A percentile compares a stretch with the other conserved stretches of the same genome.
These are phyloP conservation scores for Ectemnius cavifrons DNA, from an alignment of 2,888 invertebrate species.

Conservation along the genomic window DNA sequence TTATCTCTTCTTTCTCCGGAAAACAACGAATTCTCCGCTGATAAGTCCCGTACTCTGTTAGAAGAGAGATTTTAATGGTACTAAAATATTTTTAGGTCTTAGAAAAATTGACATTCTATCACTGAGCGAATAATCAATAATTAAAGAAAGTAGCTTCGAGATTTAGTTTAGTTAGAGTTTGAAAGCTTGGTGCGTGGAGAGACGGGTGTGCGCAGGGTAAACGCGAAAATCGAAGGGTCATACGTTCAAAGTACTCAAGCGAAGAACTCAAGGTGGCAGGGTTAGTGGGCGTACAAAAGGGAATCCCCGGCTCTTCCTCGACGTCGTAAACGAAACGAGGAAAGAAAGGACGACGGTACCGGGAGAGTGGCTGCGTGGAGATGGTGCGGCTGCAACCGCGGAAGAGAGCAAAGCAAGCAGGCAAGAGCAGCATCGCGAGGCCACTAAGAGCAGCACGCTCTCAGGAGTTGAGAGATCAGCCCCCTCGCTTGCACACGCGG, in stretches of 20 bases:
- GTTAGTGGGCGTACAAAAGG: constrained; percentile 67
- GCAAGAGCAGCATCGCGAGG: neutral
- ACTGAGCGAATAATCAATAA: too few relatives aligned
- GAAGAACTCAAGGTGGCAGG: constrained; percentile 56
- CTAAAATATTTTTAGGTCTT: too few relatives aligned
- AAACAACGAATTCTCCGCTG: neutral
- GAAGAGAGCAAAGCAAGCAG: neutral
- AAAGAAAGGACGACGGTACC: constrained; percentile 39
- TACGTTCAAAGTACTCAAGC: neutral
- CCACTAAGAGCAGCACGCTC: neutral
- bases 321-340: constrained; percentile 61
- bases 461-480: neutral
- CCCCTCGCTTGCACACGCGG: constrained; percentile 48
- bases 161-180: too few relatives aligned
- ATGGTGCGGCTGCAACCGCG: neutral
- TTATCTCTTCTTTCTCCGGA: constrained; percentile 6
- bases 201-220: neutral
- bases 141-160: too few relatives aligned
- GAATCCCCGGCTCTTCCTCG: constrained; percentile 39
- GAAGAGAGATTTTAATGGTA: too few relatives aligned
- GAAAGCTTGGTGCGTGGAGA: too few relatives aligned
- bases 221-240: neutral
- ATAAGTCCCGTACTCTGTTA: too few relatives aligned
- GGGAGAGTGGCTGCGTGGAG: constrained; percentile 1
- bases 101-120: too few relatives aligned